Evolutionary conservation across 1,140 invertebrate species (phyloP).

Genomic region (Bombus huntii): DNA sequence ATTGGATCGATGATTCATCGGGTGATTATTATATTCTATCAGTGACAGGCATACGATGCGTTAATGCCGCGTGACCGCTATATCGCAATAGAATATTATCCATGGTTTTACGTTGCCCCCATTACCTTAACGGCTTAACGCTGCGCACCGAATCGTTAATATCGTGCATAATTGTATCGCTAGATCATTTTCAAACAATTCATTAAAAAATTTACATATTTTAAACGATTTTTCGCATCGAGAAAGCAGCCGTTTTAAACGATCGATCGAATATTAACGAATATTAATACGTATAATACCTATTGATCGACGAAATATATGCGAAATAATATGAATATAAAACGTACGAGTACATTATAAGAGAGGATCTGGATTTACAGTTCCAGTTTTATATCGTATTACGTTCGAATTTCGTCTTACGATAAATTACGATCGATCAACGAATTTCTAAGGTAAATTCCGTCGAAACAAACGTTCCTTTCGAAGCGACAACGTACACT

Average conservation of each 20-base stretch:
- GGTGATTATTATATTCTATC: neutral
- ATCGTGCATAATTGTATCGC: neutral
- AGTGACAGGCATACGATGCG: neutral
- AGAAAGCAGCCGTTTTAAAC: neutral
- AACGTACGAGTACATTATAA: neutral
- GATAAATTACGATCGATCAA: too few relatives aligned
- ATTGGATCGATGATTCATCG: neutral
- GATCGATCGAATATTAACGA: constrained; percentile 17
- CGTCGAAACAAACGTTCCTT: too few relatives aligned
- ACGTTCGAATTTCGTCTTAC: too few relatives aligned
- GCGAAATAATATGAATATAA: neutral
- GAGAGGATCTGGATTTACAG: neutral
- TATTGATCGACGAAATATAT: neutral
- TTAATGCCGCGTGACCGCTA: neutral
- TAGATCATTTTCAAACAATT: neutral
- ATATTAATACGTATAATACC: neutral
- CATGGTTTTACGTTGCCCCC: neutral
- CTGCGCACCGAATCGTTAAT: neutral
- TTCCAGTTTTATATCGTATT: too few relatives aligned
- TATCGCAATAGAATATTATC: constrained; percentile 1
- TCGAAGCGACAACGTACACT: too few relatives aligned
- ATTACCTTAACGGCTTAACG: neutral
- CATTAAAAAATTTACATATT: too few relatives aligned
- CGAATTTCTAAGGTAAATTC: too few relatives aligned
- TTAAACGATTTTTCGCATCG: too few relatives aligned